Percentiles rank a stretch among this genome's conserved stretches.
Evolutionary conservation across 53 echinoderm and acorn worm species (phyloP).

Genomic region (Glandiceps talaboti): DNA sequence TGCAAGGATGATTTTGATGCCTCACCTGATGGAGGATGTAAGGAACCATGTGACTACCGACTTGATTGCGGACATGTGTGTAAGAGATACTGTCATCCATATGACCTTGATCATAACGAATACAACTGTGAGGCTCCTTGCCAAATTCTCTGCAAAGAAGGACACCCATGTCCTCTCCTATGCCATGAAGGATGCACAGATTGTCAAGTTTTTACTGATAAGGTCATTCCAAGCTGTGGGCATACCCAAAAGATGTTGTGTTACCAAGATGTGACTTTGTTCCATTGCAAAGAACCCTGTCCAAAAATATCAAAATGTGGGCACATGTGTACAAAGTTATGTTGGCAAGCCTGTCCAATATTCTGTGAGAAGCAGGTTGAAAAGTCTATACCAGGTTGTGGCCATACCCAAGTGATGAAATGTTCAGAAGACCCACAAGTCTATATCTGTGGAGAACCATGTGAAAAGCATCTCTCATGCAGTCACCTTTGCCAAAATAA

Average conservation of each 20-base stretch:
- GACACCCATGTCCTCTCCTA: neutral
- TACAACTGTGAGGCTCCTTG: neutral
- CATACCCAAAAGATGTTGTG: conserved; percentile 14
- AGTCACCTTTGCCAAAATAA: conserved; percentile 21
- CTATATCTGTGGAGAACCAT: neutral
- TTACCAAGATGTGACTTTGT: neutral
- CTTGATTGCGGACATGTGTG: neutral
- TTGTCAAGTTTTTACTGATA: neutral
- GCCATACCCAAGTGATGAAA: neutral
- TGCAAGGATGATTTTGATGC: neutral
- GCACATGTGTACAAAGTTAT: neutral
- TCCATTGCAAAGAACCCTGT: neutral
- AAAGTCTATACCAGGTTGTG: neutral
- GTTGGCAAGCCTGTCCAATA: neutral
- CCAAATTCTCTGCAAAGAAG: neutral
- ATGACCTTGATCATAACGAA: neutral
- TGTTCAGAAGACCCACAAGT: neutral
- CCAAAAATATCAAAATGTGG: neutral
- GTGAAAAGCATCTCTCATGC: conserved; percentile 2
- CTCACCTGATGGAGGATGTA: neutral
- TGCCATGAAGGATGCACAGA: conserved; percentile 1
- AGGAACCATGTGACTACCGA: neutral
- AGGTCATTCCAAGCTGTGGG: conserved; percentile 10
- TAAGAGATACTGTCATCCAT: neutral
- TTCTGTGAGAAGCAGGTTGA: neutral